Percentiles rank a stretch among this genome's conserved stretches.
These are phyloP conservation scores for Parasteatoda lunata DNA, from an alignment of 2,888 invertebrate genomes.

Conservation along the genomic window DNA sequence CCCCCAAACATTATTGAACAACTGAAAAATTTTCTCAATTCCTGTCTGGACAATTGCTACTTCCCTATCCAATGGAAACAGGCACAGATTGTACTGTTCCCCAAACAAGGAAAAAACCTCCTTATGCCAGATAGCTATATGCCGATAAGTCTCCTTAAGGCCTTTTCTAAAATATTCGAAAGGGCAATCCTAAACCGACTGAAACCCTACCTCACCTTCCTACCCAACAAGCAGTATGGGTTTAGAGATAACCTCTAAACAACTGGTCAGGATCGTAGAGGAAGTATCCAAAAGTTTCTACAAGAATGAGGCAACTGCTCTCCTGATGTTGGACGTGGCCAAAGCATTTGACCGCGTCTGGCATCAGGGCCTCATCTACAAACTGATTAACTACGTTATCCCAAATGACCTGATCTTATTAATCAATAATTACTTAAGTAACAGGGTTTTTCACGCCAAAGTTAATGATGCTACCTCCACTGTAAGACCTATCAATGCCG, in stretches of 20 bases:
- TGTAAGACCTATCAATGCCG: neutral
- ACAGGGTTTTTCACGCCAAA: neutral
- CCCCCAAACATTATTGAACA: neutral
- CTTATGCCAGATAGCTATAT: neutral
- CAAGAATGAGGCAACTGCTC: neutral
- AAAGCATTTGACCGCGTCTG: neutral
- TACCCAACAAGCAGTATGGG: neutral
- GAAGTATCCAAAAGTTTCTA: neutral
- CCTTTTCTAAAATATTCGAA: neutral
- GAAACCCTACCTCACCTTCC: neutral
- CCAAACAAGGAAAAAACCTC: neutral
- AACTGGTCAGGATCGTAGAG: neutral
- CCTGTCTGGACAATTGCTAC: neutral
- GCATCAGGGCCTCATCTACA: neutral
- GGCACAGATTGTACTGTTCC: neutral
- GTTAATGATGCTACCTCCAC: neutral
- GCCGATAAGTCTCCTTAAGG: neutral
- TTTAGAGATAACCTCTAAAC: neutral
- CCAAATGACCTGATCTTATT: neutral
- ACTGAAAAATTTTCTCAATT: neutral
- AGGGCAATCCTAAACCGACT: neutral
- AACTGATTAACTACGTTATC: neutral
- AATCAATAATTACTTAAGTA: neutral
- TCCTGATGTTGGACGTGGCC: neutral
- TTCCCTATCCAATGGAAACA: neutral